Base-by-base conservation (phyloP, 2,113 vertebrate species). In the Coreoperca whiteheadi region DNA sequence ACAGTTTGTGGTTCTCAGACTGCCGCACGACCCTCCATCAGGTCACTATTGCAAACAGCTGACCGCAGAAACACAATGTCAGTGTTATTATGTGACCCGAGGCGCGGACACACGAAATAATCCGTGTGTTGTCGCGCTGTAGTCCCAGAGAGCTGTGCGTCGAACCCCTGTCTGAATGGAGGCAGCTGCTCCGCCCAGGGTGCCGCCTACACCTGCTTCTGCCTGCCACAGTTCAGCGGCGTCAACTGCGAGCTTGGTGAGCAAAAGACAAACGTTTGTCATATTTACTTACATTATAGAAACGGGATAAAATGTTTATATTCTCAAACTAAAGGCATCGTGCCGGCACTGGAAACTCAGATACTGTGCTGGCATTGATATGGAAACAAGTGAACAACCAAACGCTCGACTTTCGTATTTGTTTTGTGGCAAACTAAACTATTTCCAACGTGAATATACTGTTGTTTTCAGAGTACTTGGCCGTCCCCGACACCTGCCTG, bases 221-320 rank as follows among this genome's bases (percentile, higher is more conserved):
- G 98, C 84, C 83, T 79, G 0, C 21, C 30, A 0, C 76, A 77
- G 1, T 98, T 97, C 0, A 94, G 95, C 15, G 98, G 98, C 51
- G 90, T 95, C 50, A 95, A 91, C 94, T 99, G 98, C 82, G 97
- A 99, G 88, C 96, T 75, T 4, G 95, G 98, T 99, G 89, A 96
- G 93, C 2, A 15, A 30, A 39, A 18, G 11, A 14, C 11, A 53
- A 39, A 4, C 1, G 41, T 16, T 48, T 48, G 14, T 16, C 16
- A 50, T 50, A 50, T 50, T 50, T 50, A 46, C 4, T 16, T 46
- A 6, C 16, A 8, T 20, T 20, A 1, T 50, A 20, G 6, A 20
- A 18, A 7, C 6, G 48, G 16, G 48, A 18, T 48, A 18, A 6
- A 41, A 48, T 4, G 16, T 18, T 18, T 48, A 2, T 48, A 48